Evolutionary conservation across 2,797 vertebrate genomes (phyloP).

Genomic region (Antennarius maculatus): DNA sequence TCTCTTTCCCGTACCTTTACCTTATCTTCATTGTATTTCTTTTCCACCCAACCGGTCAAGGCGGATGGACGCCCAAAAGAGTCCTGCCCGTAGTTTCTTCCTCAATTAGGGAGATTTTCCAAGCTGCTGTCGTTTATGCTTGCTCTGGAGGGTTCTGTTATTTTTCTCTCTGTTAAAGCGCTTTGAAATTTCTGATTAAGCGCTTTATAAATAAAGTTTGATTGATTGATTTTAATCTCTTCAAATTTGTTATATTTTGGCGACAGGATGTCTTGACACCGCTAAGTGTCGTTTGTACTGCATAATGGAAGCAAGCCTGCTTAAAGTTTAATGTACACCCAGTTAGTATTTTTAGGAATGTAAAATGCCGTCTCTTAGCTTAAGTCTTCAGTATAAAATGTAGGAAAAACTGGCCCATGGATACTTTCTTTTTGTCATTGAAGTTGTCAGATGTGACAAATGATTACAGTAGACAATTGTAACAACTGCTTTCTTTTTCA

Average conservation of each 20-base stretch:
- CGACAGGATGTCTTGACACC: not conserved
- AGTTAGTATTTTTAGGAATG: not conserved
- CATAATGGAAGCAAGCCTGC: not conserved
- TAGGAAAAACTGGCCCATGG: conserved; percentile 12
- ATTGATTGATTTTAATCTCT: not conserved
- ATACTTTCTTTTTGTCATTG: conserved; percentile 12
- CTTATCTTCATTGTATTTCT: too few species aligned
- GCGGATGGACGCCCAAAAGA: too few species aligned
- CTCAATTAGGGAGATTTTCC: too few species aligned
- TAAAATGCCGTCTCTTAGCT: not conserved
- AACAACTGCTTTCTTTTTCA: conserved; percentile 25
- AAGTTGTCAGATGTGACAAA: conserved; percentile 52
- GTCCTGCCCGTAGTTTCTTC: too few species aligned
- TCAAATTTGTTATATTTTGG: not conserved
- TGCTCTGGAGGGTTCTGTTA: too few species aligned
- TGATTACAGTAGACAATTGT: conserved; percentile 17
- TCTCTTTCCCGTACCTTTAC: too few species aligned
- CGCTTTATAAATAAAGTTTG: too few species aligned
- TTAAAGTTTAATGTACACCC: not conserved
- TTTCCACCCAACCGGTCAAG: too few species aligned
- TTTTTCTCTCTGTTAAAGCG: too few species aligned
- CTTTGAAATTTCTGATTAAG: too few species aligned
- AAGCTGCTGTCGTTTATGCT: too few species aligned
- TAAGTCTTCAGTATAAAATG: conserved; percentile 23
- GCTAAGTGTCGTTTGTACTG: not conserved